Percentiles rank a stretch among this genome's conserved stretches.
Evolutionary conservation across 2,113 vertebrate genomes (phyloP).

Genomic region (Numida meleagris): DNA sequence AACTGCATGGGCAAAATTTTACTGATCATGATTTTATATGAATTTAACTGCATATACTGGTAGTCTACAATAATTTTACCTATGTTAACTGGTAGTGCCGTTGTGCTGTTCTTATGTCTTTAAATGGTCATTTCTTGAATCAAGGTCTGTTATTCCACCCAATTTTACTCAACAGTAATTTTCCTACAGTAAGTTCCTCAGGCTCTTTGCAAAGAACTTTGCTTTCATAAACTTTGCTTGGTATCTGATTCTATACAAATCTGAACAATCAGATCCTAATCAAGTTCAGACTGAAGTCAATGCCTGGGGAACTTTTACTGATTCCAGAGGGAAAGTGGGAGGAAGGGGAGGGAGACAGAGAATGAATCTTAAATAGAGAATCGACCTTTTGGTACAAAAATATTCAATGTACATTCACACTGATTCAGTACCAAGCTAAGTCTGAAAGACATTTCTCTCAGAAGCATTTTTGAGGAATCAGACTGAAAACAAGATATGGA

Average conservation of each 20-base stretch:
- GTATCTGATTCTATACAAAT: not conserved
- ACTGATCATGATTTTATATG: not conserved
- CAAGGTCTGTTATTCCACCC: not conserved
- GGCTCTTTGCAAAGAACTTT: not conserved
- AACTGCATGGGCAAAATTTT: not conserved
- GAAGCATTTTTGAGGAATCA: not conserved
- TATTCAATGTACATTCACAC: not conserved
- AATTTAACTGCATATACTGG: not conserved
- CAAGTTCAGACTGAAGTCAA: not conserved
- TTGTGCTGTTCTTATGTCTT: not conserved
- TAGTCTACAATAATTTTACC: not conserved
- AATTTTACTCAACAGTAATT: not conserved
- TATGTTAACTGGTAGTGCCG: not conserved
- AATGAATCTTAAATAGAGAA: not conserved
- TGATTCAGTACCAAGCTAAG: not conserved
- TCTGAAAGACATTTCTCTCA: not conserved
- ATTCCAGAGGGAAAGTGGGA: not conserved
- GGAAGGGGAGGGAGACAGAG: not conserved
- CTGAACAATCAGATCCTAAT: conserved; percentile 14
- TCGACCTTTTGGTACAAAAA: not conserved
- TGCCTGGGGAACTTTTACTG: not conserved
- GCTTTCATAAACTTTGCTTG: not conserved
- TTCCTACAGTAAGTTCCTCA: not conserved
- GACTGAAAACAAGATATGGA: not conserved
- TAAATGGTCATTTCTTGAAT: not conserved